These are phyloP conservation scores for Pelecanoides urinatrix DNA, from an alignment of 2,113 vertebrate genomes.

Conservation along the genomic window DNA sequence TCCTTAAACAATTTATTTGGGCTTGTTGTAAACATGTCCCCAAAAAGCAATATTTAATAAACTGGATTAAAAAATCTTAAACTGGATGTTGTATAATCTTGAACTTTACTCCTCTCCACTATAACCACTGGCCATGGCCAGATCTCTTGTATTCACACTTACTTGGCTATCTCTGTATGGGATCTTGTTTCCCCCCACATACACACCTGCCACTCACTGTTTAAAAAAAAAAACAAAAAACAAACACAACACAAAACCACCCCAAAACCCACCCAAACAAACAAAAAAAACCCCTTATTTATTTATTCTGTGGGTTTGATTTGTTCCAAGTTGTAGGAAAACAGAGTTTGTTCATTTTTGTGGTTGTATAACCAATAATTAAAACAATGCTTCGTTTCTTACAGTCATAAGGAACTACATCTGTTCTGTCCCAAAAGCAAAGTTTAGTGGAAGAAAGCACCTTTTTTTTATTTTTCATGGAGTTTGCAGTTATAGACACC, in stretches of 20 bases:
- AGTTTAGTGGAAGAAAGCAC: neutral
- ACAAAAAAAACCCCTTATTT: neutral
- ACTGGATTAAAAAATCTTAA: slow-evolving; percentile 76
- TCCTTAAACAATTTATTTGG: slow-evolving; percentile 84
- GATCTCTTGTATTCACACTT: neutral
- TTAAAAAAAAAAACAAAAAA: neutral
- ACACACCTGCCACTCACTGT: neutral
- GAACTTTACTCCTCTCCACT: neutral
- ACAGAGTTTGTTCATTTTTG: neutral
- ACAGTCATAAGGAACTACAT: neutral
- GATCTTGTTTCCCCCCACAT: neutral
- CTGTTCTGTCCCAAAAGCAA: neutral
- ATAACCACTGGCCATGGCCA: neutral
- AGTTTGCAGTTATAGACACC: neutral
- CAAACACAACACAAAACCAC: no score
- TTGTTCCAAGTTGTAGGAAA: neutral
- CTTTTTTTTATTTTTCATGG: neutral
- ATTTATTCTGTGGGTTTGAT: neutral
- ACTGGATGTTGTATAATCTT: slow-evolving; percentile 29
- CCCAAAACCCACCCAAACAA: neutral
- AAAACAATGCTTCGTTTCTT: neutral
- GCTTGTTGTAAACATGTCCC: slow-evolving; percentile 85
- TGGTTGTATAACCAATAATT: neutral
- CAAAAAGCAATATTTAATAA: slow-evolving; percentile 96
- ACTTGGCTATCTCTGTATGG: neutral